Base-by-base conservation (phyloP, 2,888 invertebrate species). In the Pimpla rufipes region DNA sequence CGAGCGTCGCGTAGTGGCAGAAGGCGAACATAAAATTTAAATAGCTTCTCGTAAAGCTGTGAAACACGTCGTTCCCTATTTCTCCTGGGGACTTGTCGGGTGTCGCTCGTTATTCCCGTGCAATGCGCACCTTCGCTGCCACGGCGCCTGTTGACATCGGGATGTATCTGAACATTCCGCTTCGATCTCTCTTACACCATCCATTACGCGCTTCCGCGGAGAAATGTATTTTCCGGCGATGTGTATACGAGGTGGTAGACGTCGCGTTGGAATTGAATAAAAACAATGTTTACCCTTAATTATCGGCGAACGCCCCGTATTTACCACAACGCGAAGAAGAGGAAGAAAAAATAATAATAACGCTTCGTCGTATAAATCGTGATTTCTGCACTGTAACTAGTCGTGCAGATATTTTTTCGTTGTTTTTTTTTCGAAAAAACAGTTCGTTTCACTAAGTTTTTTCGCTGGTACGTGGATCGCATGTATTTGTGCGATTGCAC, bases 21-120 rank as follows among this genome's bases (percentile, higher is more conserved):
- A 74, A 82, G 73, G 74, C 64, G 84, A 79, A 82, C 85, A 84
- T 89, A 88, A 88, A 89, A 86, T 87, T 84, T 87, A 87, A 89
- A 88, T 86, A 86, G 87, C 75, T 73, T 79, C 85, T 87, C 89
- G 87, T 88, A 87, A 88, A 88, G 86, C 71, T 79, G 83, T 77
- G 84, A 81, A 85, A 86, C 80, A 83, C 79, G 64, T 76, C 81
- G 81, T 86, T 86, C 47, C 71, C 73, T 78, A 83, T 86, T 86
- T 86, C 70, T 77, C 79, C 59, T 52, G 83, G 70, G 70, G 55
- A 42, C 64, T 62, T 40, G 66, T n/a, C 40, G 37, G 16, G 45
- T 29, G 70, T 83, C 52, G 68, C 57, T 70, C 66, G 74, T 78
- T 66, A 21, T 79, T 77, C 23, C 47, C 47, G 50, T 62, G 59